Conservation (phyloP, 2,888 invertebrate genomes). For the Ecdyonurus torrentis region DNA sequence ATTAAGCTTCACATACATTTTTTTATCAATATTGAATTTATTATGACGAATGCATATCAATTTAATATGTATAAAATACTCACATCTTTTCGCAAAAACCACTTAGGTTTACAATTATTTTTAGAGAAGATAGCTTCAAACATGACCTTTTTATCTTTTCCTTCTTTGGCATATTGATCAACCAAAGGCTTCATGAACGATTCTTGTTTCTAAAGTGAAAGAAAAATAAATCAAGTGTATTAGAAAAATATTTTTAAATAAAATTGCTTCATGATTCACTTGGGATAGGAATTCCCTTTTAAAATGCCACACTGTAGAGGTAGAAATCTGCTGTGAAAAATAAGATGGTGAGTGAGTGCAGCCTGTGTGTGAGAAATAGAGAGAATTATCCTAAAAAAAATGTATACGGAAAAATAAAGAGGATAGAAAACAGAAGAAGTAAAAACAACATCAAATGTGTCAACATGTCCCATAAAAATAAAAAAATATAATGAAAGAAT, state of each 20-base stretch:
- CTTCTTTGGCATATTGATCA: slow-evolving; percentile 87
- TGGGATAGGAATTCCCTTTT: background rate
- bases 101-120: slow-evolving; percentile 85
- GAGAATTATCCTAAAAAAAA: slow-evolving; percentile 16
- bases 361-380: background rate
- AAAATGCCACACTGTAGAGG: background rate
- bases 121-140: slow-evolving; percentile 94
- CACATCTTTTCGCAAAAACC: slow-evolving; percentile 85
- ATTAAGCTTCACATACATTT: background rate
- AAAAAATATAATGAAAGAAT: slow-evolving; percentile 6
- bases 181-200: slow-evolving; percentile 86
- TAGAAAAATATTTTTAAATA: background rate
- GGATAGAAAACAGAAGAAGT: slow-evolving; percentile 9
- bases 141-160: slow-evolving; percentile 86
- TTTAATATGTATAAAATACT: no score
- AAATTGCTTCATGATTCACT: background rate
- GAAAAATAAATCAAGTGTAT: background rate
- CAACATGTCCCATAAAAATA: slow-evolving; percentile 7
- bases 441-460: slow-evolving; percentile 1
- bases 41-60: background rate
- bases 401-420: slow-evolving; percentile 19
- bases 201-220: slow-evolving; percentile 61
- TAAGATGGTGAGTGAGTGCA: background rate
- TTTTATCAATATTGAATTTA: background rate
- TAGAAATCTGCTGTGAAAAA: background rate